phyloP scores from a whole-genome alignment of 2,888 invertebrate genomes.

The Kryphioiulus occultus region DNA sequence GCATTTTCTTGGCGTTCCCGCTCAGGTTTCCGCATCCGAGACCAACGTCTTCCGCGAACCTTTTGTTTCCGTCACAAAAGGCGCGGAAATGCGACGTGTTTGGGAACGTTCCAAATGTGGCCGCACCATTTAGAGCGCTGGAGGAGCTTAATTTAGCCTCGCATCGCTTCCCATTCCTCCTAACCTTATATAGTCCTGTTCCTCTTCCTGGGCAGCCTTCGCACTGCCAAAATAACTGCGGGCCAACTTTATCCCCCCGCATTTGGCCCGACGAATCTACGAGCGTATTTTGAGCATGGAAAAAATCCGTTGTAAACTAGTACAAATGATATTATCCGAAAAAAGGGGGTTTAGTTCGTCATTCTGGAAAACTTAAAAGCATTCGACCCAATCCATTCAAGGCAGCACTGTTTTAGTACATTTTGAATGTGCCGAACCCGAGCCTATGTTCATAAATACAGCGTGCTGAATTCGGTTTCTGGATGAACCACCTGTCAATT shows the following conservation, averaged over 20 bases:
- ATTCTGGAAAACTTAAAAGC: no score
- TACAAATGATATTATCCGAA: background rate
- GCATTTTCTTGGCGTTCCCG: background rate
- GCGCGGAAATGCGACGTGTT: background rate
- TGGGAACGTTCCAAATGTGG: background rate
- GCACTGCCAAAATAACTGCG: background rate
- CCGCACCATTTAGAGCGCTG: background rate
- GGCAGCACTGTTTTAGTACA: background rate
- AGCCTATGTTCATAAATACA: background rate
- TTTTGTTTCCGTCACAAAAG: background rate
- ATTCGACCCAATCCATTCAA: background rate
- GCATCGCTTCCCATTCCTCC: background rate
- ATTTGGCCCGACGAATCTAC: background rate
- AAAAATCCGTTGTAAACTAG: background rate
- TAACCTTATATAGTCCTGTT: background rate
- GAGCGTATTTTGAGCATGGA: background rate
- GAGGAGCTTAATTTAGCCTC: background rate
- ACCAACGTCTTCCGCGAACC: background rate
- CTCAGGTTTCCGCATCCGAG: background rate
- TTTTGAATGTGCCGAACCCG: background rate
- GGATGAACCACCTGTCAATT: no score
- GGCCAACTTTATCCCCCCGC: constrained; percentile 5
- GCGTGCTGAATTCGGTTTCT: no score
- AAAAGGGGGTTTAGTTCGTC: background rate
- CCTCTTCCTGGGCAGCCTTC: background rate